phyloP scores from a whole-genome alignment of 2,888 invertebrate species.

The Xylota segnis region DNA sequence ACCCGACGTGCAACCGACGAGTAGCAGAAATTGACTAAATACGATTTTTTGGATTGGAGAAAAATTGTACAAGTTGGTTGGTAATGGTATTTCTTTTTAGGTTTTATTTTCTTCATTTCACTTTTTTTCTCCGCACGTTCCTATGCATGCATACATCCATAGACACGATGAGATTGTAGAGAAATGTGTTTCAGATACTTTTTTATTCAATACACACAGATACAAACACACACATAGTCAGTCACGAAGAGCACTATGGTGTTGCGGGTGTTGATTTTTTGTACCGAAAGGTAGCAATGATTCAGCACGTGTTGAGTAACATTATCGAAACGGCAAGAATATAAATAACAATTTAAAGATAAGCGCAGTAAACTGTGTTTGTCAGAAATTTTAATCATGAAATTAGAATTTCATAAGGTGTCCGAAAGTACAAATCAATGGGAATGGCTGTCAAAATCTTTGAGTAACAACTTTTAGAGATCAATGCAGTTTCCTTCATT shows the following conservation, averaged over 20 bases:
- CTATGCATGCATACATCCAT: too few relatives aligned
- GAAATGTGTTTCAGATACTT: constrained; percentile 40
- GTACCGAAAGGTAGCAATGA: background rate
- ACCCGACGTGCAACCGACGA: constrained; percentile 69
- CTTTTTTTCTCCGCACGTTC: constrained; percentile 27
- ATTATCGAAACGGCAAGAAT: too few relatives aligned
- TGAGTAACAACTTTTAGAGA: too few relatives aligned
- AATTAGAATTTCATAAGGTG: too few relatives aligned
- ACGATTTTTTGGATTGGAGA: constrained; percentile 61
- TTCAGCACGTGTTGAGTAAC: background rate
- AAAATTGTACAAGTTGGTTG: constrained; percentile 60
- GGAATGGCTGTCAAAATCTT: too few relatives aligned
- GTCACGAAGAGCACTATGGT: background rate
- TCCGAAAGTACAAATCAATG: too few relatives aligned
- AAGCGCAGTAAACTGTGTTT: too few relatives aligned
- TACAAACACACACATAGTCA: too few relatives aligned
- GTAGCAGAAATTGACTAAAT: constrained; percentile 73
- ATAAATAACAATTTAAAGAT: too few relatives aligned
- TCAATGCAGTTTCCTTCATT: too few relatives aligned
- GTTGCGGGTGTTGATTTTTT: constrained; percentile 21
- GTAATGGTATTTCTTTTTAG: constrained; percentile 59
- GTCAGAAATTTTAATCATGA: too few relatives aligned
- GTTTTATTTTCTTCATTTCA: constrained; percentile 51
- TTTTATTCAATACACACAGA: constrained; percentile 22
- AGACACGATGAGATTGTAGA: constrained; percentile 21